Evolutionary conservation across 2,888 invertebrate species (phyloP), one percentile per base, ranked within the genome.

Genomic region (Cephonodes hylas): DNA sequence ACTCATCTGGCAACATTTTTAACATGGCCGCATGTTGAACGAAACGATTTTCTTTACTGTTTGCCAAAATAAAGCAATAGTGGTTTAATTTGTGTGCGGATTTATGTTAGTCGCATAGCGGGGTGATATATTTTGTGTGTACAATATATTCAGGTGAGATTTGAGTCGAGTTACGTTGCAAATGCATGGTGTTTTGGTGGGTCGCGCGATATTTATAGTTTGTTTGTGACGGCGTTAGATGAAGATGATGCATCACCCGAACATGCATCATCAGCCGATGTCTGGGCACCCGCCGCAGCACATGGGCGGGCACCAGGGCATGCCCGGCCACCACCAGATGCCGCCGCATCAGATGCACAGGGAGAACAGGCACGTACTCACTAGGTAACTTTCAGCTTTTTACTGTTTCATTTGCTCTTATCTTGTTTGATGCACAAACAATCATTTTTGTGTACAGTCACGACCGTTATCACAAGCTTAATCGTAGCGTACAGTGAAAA

Each of bases 11-110:
- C 76, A 87, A 88, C 86, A 88, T 85, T 88, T 86, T 88, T 95
- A 96, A 95, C 95, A 96, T 96, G 96, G 96, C 96, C 95, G 96
- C 96, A 95, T 95, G 96, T 95, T 96, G 95, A 94, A 94, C 91
- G 84, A 93, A 93, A 93, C 93, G 93, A 93, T 95, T 95, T 95
- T 95, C 95, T 95, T 95, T 95, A 95, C 94, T 95, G 95, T 95
- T 95, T 94, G 95, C 95, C 95, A 95, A 95, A 90, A 84, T 83
- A 83, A 76, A 80, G 74, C 79, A 74, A 81, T 72, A 79, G 76
- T 80, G 81, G 83, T 83, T 81, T 83, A 75, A 84, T 81, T 84
- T 79, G 80, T 80, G 76, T 80, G 85, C 87, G 87, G 86, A 85
- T 89, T 81, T 84, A 85, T 86, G 86, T 83, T 76, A 70, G 79